Base-by-base conservation (phyloP, 2,113 vertebrate genomes). In the Phylloscopus trochiloides region DNA sequence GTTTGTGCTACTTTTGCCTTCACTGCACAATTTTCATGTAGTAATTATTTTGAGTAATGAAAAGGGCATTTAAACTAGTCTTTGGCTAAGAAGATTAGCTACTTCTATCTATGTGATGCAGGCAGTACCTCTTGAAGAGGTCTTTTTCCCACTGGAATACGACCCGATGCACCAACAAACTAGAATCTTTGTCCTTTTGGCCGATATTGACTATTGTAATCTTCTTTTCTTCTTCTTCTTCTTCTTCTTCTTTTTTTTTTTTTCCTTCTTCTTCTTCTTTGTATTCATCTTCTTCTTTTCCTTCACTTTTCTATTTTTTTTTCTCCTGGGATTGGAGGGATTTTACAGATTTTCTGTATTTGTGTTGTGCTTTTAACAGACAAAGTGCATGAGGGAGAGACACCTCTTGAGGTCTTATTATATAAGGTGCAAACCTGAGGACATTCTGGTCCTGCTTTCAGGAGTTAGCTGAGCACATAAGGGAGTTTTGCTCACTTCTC, bases 21-120 rank as follows among this genome's bases (percentile, higher is more conserved):
- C 82, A 28, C 24, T 92, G 83, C 88, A 80, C 51, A 71, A 91
- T 94, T 94, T 89, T 67, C 43, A 45, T 80, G 8, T 86, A 63
- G 94, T 96, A 88, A 88, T 92, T 95, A 93, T 32, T 65, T 22
- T 79, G 34, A 88, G 67, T 67, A 86, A 90, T 80, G 71, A 83
- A 95, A 94, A 92, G 17, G 34, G 24, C 86, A 74, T 92, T 94
- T 74, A 86, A 94, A 86, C 51, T 81, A 86, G 79, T 88, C 26
- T 82, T 85, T 82, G 58, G 66, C 85, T 95, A 96, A 97, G 95
- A 88, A 95, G 95, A 94, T 97, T 96, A 95, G 67, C 67, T 86
- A 20, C 45, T 88, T 94, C 85, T 96, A 93, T 96, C 94, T 95
- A 3, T 52, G 22, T 78, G 77, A 85, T 87, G 77, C 94, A 94